Conservation (phyloP, 2,113 vertebrate species). For the Lasiurus borealis region DNA sequence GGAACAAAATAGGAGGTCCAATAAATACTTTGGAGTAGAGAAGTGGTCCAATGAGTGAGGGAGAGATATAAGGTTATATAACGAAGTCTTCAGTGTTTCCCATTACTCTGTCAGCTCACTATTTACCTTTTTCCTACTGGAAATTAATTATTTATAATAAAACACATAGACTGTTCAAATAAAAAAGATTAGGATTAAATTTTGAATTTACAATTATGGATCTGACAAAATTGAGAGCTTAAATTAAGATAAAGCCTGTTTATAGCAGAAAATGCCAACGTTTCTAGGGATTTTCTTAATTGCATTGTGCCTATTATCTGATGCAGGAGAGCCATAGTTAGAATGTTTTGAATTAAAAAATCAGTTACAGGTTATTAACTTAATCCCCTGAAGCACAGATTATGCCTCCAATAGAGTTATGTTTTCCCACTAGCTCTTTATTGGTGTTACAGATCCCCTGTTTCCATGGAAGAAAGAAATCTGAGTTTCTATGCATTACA, state of each 20-base stretch:
- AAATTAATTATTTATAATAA: not conserved
- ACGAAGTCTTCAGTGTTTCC: not conserved
- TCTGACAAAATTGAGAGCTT: conserved; percentile 37
- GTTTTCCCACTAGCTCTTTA: not conserved
- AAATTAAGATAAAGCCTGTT: not conserved
- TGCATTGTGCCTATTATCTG: conserved; percentile 28
- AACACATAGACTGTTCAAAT: not conserved
- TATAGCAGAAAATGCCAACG: not conserved
- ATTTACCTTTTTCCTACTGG: not conserved
- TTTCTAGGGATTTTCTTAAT: conserved; percentile 10
- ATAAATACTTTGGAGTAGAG: not conserved
- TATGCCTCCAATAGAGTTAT: not conserved
- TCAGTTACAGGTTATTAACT: conserved; percentile 37
- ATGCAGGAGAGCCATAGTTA: conserved; percentile 17
- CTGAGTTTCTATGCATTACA: not conserved
- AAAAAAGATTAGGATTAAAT: not conserved
- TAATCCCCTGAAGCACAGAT: not conserved
- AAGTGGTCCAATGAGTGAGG: not conserved
- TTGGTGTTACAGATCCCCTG: not conserved
- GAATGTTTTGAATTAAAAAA: conserved; percentile 32
- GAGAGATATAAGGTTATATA: not conserved
- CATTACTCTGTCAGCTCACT: not conserved
- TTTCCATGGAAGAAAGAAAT: not conserved
- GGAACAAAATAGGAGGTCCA: not conserved
- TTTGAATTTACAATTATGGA: not conserved